Evolutionary conservation across 2,888 invertebrate genomes (phyloP).

Genomic region (Leptinotarsa haldemani): DNA sequence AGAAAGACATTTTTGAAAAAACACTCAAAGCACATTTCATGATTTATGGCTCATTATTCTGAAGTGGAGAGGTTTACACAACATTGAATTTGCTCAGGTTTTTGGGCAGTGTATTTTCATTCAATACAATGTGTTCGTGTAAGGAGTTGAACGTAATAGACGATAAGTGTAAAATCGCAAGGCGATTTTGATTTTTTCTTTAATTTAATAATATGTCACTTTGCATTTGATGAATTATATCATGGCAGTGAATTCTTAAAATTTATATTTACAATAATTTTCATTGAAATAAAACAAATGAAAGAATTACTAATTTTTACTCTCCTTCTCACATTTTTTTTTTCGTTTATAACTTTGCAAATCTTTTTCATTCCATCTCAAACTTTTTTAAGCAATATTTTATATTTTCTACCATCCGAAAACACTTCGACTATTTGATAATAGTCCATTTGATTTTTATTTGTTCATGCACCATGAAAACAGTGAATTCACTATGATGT

Average conservation of each 20-base stretch:
- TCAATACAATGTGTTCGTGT: constrained; percentile 32
- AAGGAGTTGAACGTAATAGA: constrained; percentile 13
- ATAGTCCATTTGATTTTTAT: constrained; percentile 52
- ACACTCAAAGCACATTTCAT: constrained; percentile 33
- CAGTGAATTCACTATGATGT: constrained; percentile 59
- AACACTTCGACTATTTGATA: constrained; percentile 44
- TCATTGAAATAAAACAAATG: background rate
- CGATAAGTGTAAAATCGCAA: constrained; percentile 19
- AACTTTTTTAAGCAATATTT: constrained; percentile 50
- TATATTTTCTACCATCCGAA: constrained; percentile 51
- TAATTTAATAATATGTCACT: constrained; percentile 32
- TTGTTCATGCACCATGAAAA: constrained; percentile 47
- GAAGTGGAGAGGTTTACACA: constrained; percentile 25
- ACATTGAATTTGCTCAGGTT: constrained; percentile 30
- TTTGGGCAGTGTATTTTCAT: constrained; percentile 42
- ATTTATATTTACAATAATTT: constrained; percentile 35
- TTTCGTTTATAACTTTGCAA: constrained; percentile 51
- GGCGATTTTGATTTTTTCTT: constrained; percentile 16
- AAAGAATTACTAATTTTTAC: background rate
- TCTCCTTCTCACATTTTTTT: background rate
- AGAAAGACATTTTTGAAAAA: constrained; percentile 31
- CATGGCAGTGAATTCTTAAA: constrained; percentile 50
- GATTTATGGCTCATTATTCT: constrained; percentile 31
- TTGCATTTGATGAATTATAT: constrained; percentile 40
- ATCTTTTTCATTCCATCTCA: constrained; percentile 48